Conservation (phyloP, 2,113 vertebrate species). For the Pyrgilauda ruficollis region DNA sequence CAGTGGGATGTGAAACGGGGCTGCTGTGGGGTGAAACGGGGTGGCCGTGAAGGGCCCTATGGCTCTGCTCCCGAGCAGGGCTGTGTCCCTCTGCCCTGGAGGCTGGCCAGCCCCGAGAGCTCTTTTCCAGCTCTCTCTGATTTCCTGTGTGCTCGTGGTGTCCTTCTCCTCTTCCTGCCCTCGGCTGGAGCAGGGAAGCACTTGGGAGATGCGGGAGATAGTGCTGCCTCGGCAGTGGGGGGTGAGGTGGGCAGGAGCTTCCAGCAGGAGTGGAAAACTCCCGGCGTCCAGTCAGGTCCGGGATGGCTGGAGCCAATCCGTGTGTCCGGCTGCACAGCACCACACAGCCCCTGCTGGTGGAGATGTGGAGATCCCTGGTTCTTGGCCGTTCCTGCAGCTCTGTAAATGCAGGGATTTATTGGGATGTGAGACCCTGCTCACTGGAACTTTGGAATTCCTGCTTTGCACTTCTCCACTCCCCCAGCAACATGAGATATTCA, state of each 20-base stretch:
- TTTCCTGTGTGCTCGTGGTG: background rate
- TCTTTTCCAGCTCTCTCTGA: background rate
- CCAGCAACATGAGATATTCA: accelerated
- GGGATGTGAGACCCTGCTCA: background rate
- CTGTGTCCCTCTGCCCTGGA: background rate
- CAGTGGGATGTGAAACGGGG: background rate
- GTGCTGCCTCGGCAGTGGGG: accelerated
- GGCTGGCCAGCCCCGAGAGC: background rate
- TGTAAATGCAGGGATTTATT: accelerated
- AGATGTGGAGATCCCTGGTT: accelerated
- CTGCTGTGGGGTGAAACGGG: accelerated
- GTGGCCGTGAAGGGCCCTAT: background rate
- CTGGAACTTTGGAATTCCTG: background rate
- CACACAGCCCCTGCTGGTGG: background rate
- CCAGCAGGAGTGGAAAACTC: background rate
- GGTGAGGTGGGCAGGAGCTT: accelerated
- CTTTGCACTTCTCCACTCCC: accelerated
- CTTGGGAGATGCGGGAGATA: background rate
- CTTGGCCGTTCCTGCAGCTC: background rate
- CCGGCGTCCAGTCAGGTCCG: background rate
- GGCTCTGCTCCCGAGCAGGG: background rate
- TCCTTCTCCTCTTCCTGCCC: background rate
- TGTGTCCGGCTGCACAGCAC: background rate
- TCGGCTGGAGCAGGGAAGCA: background rate
- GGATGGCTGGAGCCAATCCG: accelerated